phyloP scores from a whole-genome alignment of 2,797 vertebrate genomes.

The Muscicapa striata region DNA sequence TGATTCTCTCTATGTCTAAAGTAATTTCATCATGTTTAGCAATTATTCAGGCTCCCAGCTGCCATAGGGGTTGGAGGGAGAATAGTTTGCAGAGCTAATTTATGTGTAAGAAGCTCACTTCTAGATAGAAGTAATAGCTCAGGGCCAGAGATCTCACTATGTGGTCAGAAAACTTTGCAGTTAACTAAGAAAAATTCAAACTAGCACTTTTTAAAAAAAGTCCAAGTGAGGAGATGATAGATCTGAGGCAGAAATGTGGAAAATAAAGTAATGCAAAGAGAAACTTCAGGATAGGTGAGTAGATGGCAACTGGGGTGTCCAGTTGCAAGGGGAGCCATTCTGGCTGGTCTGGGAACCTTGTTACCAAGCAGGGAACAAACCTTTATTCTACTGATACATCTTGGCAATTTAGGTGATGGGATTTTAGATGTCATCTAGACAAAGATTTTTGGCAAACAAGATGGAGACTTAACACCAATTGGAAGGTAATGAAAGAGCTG shows the following conservation, averaged over 20 bases:
- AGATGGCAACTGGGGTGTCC: fast-evolving
- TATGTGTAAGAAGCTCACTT: not conserved
- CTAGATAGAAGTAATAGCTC: not conserved
- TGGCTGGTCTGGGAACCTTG: not conserved
- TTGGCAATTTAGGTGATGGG: not conserved
- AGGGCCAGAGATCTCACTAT: not conserved
- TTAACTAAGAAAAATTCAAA: not conserved
- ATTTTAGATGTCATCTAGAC: not conserved
- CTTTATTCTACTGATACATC: not conserved
- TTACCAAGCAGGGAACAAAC: not conserved
- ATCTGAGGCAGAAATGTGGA: not conserved
- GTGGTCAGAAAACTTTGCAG: not conserved
- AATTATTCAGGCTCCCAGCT: not conserved
- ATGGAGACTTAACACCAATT: not conserved
- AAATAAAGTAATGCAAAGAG: not conserved
- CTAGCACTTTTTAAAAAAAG: not conserved
- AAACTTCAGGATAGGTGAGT: not conserved
- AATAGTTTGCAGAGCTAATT: not conserved
- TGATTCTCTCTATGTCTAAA: not conserved
- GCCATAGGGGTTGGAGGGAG: not conserved
- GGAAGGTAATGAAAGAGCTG: not conserved
- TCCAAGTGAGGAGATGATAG: not conserved
- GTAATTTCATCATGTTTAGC: not conserved
- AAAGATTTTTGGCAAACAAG: not conserved
- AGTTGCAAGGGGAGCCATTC: not conserved